phyloP scores from a whole-genome alignment of 2,113 vertebrate genomes.

The Dendropsophus ebraccatus region DNA sequence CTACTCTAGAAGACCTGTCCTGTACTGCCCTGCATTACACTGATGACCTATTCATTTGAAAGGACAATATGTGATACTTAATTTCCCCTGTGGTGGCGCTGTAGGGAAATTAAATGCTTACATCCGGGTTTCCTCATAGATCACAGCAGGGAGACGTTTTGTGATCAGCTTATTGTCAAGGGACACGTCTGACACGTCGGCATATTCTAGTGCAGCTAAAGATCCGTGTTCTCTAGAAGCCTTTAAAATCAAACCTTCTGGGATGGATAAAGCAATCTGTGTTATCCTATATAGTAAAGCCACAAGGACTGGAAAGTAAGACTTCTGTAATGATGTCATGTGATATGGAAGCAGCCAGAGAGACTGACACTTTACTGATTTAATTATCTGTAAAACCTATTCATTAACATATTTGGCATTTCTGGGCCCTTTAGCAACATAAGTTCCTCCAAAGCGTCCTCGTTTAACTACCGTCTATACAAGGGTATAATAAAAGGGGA shows the following conservation, averaged over 20 bases:
- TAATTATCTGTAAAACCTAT: conserved; percentile 44
- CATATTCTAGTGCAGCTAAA: no score
- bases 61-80: no score
- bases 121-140: no score
- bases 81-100: no score
- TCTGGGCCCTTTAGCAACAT: conserved; percentile 14
- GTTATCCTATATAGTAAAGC: background rate
- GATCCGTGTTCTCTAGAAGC: background rate
- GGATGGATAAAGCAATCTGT: background rate
- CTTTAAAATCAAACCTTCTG: background rate
- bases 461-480: background rate
- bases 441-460: background rate
- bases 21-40: no score
- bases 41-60: no score
- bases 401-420: conserved; percentile 38
- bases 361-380: conserved; percentile 26
- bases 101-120: no score
- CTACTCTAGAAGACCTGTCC: no score
- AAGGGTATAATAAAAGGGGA: background rate
- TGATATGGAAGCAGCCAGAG: background rate
- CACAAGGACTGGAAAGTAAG: background rate
- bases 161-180: no score
- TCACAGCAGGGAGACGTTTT: no score
- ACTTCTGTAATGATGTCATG: background rate
- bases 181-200: no score